Conservation (phyloP, 2,113 vertebrate genomes). For the Vulpes vulpes region DNA sequence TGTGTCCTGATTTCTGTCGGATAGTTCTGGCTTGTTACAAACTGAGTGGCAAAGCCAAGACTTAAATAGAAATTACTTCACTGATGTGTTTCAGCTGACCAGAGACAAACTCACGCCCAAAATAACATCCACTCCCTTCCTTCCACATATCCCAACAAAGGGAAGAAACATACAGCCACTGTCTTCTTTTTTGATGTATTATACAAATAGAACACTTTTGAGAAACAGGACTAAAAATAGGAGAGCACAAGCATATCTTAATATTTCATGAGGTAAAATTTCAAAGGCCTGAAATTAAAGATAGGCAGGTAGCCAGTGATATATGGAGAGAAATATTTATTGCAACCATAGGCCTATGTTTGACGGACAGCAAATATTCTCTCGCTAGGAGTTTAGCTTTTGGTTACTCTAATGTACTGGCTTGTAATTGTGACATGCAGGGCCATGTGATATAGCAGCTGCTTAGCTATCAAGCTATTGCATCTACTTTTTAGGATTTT, state of each 20-base stretch:
- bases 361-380: slow-evolving; percentile 44
- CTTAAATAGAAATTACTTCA: slow-evolving; percentile 85
- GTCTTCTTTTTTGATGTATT: slow-evolving; percentile 80
- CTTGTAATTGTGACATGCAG: not conserved
- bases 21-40: slow-evolving; percentile 79
- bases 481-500: slow-evolving; percentile 34
- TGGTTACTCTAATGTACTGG: not conserved
- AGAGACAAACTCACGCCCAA: slow-evolving; percentile 78
- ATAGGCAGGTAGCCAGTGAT: slow-evolving; percentile 80
- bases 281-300: slow-evolving; percentile 83
- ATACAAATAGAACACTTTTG: slow-evolving; percentile 82
- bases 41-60: slow-evolving; percentile 76
- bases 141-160: slow-evolving; percentile 80
- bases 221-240: slow-evolving; percentile 85
- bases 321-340: slow-evolving; percentile 69
- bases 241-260: slow-evolving; percentile 78
- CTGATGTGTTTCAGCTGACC: slow-evolving; percentile 87
- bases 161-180: slow-evolving; percentile 76
- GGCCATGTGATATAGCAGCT: not conserved
- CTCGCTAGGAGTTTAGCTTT: slow-evolving; percentile 15
- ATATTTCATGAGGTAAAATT: slow-evolving; percentile 85
- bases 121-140: slow-evolving; percentile 84
- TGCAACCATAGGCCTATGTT: slow-evolving; percentile 4
- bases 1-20: slow-evolving; percentile 85
- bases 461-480: not conserved